Evolutionary conservation across 1,140 invertebrate species (phyloP).

Genomic region (Brachionus calyciflorus): DNA sequence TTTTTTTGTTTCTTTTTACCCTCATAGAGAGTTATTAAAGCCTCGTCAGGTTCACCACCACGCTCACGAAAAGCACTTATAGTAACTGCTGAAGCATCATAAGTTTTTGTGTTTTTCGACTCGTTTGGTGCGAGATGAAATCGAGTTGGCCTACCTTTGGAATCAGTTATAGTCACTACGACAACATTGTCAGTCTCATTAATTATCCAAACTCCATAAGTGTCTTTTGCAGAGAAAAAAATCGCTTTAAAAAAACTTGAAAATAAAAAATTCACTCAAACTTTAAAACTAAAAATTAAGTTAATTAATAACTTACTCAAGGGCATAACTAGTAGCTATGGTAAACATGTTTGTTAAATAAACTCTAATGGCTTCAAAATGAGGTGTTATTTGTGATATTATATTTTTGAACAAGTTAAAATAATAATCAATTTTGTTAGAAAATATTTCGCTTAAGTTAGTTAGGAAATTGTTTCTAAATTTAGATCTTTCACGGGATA

Average conservation of each 20-base stretch:
- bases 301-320: neutral
- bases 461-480: too few species aligned
- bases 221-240: neutral
- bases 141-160: constrained; percentile 16
- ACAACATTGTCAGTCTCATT: neutral
- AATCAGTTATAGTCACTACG: constrained; percentile 20
- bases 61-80: neutral
- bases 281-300: neutral
- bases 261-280: neutral
- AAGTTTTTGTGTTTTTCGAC: constrained; percentile 8
- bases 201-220: neutral
- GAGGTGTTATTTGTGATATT: too few species aligned
- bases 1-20: constrained; percentile 27
- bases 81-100: constrained; percentile 6
- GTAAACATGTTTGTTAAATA: too few species aligned
- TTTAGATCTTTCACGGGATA: too few species aligned
- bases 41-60: neutral
- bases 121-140: neutral
- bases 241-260: neutral
- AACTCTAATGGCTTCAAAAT: too few species aligned
- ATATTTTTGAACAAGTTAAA: too few species aligned
- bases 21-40: constrained; percentile 4
- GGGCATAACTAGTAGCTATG: neutral
- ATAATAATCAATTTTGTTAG: too few species aligned
- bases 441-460: too few species aligned